Percentiles rank a stretch among this genome's conserved stretches.
phyloP scores from a whole-genome alignment of 2,888 invertebrate genomes.

The Mesorhabditis spiculigera region DNA sequence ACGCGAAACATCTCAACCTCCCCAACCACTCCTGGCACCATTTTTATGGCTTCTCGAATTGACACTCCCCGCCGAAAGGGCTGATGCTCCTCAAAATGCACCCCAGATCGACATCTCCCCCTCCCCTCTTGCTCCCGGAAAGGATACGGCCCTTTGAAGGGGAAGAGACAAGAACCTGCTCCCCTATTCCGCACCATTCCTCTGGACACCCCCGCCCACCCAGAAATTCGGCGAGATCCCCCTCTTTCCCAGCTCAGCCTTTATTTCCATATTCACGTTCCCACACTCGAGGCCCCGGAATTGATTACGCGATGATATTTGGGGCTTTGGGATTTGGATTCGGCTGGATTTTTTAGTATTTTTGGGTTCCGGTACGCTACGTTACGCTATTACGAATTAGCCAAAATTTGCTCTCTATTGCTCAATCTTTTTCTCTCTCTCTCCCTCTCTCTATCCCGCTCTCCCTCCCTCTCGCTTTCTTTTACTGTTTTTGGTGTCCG shows the following conservation, averaged over 20 bases:
- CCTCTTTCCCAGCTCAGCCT: slow-evolving; percentile 7
- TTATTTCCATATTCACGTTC: background rate
- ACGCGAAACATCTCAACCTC: slow-evolving; percentile 15
- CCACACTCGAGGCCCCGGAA: background rate
- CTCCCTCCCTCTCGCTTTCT: background rate
- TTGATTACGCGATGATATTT: too few relatives aligned
- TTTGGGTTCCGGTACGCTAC: too few relatives aligned
- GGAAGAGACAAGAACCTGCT: background rate
- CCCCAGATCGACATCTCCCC: too few relatives aligned
- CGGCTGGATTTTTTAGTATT: too few relatives aligned
- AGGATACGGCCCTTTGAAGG: slow-evolving; percentile 8
- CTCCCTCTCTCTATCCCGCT: background rate
- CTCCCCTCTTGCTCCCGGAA: background rate
- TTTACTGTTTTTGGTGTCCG: background rate
- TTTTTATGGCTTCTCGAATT: slow-evolving; percentile 15
- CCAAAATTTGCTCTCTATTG: background rate
- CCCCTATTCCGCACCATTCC: background rate
- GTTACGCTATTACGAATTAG: too few relatives aligned
- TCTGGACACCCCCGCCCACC: slow-evolving; percentile 2
- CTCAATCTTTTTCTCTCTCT: background rate
- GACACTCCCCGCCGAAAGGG: background rate
- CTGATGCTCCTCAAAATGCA: too few relatives aligned
- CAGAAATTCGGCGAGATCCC: background rate
- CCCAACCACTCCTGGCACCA: background rate
- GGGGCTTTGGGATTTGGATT: too few relatives aligned